Conservation (phyloP, 2,113 vertebrate species). For the Myxocyprinus asiaticus region DNA sequence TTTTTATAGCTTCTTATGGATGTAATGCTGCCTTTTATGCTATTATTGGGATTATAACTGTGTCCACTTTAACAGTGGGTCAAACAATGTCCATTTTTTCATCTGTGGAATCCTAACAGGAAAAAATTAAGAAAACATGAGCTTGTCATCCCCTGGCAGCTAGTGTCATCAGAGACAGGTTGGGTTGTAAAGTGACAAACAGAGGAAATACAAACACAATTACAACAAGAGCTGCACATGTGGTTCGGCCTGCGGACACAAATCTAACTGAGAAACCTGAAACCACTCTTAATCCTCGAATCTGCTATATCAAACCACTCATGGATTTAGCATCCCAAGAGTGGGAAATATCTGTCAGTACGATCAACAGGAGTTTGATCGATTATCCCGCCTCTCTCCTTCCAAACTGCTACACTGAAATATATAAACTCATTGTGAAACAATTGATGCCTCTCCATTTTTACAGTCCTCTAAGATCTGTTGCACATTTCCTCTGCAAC, state of each 20-base stretch:
- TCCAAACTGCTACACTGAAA: not conserved
- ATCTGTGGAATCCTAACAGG: not conserved
- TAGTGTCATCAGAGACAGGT: not conserved
- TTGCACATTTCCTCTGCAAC: not conserved
- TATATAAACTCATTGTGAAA: constrained; percentile 12
- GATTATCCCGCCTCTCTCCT: constrained; percentile 5
- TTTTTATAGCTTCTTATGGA: constrained; percentile 23
- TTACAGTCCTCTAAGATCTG: constrained; percentile 1
- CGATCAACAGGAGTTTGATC: not conserved
- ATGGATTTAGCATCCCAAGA: not conserved
- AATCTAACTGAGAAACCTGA: not conserved
- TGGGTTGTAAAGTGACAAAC: constrained; percentile 35
- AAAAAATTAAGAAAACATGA: constrained; percentile 11
- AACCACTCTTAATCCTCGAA: constrained; percentile 5
- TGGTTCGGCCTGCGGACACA: not conserved
- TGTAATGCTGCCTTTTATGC: not conserved
- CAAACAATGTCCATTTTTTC: not conserved
- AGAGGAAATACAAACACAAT: constrained; percentile 21
- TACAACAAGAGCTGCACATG: constrained; percentile 8
- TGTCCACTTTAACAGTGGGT: too few relatives aligned
- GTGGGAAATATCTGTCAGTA: constrained; percentile 17
- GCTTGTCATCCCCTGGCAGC: constrained; percentile 17
- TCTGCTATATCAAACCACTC: constrained; percentile 16
- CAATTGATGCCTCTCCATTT: not conserved
- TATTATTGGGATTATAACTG: too few relatives aligned